phyloP scores from a whole-genome alignment of 2,888 invertebrate genomes.

The Dromius quadrimaculatus region DNA sequence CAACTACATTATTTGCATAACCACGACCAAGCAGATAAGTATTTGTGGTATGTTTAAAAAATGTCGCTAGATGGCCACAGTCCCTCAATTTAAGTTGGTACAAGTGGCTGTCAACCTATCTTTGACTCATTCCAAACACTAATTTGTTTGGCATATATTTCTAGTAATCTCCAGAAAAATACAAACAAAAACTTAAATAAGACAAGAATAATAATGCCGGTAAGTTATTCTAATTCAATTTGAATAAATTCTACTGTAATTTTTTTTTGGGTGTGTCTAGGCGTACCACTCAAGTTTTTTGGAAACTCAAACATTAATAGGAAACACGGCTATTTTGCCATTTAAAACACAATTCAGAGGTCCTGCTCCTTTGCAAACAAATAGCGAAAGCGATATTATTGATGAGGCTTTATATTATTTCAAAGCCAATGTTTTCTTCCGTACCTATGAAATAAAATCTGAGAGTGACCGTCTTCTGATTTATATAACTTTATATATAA shows the following conservation, averaged over 20 bases:
- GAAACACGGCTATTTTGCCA: conserved; percentile 94
- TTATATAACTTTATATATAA: conserved; percentile 96
- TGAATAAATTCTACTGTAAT: not conserved
- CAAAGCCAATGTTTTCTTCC: conserved; percentile 99
- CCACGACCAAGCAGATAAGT: too few relatives aligned
- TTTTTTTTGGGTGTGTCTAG: conserved; percentile 66
- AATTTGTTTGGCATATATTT: too few relatives aligned
- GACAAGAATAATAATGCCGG: too few relatives aligned
- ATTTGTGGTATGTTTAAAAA: too few relatives aligned
- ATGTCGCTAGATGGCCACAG: too few relatives aligned
- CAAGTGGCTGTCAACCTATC: too few relatives aligned
- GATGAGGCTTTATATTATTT: conserved; percentile 98
- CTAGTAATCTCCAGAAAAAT: too few relatives aligned
- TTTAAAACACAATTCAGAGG: conserved; percentile 92
- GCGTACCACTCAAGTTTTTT: conserved; percentile 96
- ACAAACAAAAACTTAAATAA: too few relatives aligned
- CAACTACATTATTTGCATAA: not conserved
- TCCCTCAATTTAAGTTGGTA: too few relatives aligned
- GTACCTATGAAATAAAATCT: conserved; percentile 99
- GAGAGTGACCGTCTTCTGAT: conserved; percentile 97
- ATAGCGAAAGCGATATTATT: conserved; percentile 87
- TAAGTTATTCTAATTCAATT: not conserved
- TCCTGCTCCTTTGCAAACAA: conserved; percentile 82
- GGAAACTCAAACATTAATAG: conserved; percentile 80
- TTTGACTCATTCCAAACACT: too few relatives aligned